Evolutionary conservation across 2,797 vertebrate genomes (phyloP).

Genomic region (Phalloptychus januarius): DNA sequence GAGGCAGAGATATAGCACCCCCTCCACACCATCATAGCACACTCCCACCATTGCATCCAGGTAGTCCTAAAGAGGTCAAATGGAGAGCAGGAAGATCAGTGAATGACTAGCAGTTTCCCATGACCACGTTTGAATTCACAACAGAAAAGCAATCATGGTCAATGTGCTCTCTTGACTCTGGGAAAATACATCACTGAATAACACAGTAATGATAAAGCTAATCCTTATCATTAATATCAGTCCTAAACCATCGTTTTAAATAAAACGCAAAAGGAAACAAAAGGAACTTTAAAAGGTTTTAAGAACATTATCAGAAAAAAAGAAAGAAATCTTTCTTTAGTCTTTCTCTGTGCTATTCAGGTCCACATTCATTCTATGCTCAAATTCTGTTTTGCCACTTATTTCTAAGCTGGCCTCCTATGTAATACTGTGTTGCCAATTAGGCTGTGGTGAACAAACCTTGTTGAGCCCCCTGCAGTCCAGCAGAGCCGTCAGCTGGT

Average conservation of each 20-base stretch:
- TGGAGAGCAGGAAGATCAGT: not conserved
- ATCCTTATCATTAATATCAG: constrained; percentile 21
- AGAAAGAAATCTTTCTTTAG: not conserved
- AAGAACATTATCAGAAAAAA: not conserved
- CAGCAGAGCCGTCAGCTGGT: constrained; percentile 94
- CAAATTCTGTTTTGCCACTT: constrained; percentile 27
- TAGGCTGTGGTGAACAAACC: constrained; percentile 75
- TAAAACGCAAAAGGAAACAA: not conserved
- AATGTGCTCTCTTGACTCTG: not conserved
- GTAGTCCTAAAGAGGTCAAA: constrained; percentile 86
- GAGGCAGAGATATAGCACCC: constrained; percentile 90
- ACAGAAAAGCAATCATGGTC: not conserved
- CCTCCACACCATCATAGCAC: constrained; percentile 94
- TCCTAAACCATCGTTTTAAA: not conserved
- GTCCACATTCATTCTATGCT: constrained; percentile 10
- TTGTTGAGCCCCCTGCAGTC: constrained; percentile 97
- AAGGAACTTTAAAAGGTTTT: not conserved
- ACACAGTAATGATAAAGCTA: not conserved
- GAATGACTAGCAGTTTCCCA: not conserved
- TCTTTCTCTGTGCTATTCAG: not conserved
- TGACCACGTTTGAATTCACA: constrained; percentile 7
- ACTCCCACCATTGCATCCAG: constrained; percentile 91
- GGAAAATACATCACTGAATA: not conserved
- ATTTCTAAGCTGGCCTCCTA: constrained; percentile 43
- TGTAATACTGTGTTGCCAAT: constrained; percentile 43